Evolutionary conservation across 2,113 vertebrate species (phyloP).

Genomic region (Pollachius pollachius): DNA sequence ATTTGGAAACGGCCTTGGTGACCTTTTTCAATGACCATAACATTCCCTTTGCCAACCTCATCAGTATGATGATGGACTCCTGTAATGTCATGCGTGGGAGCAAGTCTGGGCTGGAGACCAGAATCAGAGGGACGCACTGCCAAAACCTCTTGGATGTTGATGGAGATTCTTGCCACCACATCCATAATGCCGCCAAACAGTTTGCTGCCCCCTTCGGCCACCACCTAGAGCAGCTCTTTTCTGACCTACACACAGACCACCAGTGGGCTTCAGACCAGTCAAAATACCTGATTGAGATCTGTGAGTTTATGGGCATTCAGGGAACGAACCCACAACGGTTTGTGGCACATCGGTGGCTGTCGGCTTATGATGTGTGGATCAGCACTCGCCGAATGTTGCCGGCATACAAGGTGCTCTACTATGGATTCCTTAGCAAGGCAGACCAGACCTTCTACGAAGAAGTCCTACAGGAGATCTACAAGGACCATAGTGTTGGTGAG

Average conservation of each 20-base stretch:
- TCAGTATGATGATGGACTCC: too few species aligned
- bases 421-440: not conserved
- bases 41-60: too few species aligned
- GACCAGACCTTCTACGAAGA: conserved; percentile 6
- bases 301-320: not conserved
- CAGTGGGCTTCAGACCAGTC: conserved; percentile 6
- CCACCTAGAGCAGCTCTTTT: too few species aligned
- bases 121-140: not conserved
- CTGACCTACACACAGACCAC: not conserved
- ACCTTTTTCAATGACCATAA: too few species aligned
- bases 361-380: conserved; percentile 1
- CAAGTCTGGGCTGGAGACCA: too few species aligned
- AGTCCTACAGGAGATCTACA: not conserved
- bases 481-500: not conserved
- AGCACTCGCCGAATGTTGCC: conserved; percentile 8
- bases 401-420: conserved; percentile 8
- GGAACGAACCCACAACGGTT: not conserved
- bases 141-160: not conserved
- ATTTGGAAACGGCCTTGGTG: too few species aligned
- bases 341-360: conserved; percentile 4
- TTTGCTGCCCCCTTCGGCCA: too few species aligned
- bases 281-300: not conserved
- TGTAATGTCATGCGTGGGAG: too few species aligned
- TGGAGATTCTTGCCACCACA: not conserved
- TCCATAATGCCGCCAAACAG: too few species aligned